A percentile compares a stretch with the other conserved stretches of the same genome.
Evolutionary conservation across 2,797 vertebrate genomes (phyloP).

Genomic region (Notamacropus eugenii): DNA sequence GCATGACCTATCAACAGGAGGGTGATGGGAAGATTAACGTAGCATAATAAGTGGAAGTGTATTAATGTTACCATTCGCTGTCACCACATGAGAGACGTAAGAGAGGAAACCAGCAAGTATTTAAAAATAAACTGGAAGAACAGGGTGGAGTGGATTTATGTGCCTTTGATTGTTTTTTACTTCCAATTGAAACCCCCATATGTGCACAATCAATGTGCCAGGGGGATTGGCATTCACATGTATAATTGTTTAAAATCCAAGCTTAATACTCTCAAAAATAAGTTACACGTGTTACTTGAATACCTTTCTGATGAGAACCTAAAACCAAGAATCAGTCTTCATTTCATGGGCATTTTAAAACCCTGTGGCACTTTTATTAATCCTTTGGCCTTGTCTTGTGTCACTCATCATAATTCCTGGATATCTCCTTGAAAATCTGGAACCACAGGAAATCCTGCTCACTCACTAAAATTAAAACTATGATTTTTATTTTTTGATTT

Average conservation of each 20-base stretch:
- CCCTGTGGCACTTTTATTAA: background rate
- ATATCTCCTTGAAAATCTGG: background rate
- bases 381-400: accelerated
- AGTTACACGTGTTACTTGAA: background rate
- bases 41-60: background rate
- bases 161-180: background rate
- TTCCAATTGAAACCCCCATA: constrained; percentile 8
- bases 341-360: background rate
- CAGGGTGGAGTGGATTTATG: too few species aligned
- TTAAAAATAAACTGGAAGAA: background rate
- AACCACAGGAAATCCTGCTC: background rate
- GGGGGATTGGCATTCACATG: background rate
- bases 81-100: background rate
- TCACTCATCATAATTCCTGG: background rate
- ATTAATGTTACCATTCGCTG: background rate
- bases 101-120: background rate
- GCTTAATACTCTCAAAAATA: background rate
- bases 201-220: background rate
- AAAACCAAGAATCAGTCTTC: background rate
- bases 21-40: background rate
- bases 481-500: background rate
- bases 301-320: background rate
- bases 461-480: background rate
- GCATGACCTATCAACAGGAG: background rate
- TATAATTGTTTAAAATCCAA: background rate